These are phyloP conservation scores for Haliaeetus leucogaster DNA, from an alignment of 2,113 vertebrate species.

Conservation along the genomic window DNA sequence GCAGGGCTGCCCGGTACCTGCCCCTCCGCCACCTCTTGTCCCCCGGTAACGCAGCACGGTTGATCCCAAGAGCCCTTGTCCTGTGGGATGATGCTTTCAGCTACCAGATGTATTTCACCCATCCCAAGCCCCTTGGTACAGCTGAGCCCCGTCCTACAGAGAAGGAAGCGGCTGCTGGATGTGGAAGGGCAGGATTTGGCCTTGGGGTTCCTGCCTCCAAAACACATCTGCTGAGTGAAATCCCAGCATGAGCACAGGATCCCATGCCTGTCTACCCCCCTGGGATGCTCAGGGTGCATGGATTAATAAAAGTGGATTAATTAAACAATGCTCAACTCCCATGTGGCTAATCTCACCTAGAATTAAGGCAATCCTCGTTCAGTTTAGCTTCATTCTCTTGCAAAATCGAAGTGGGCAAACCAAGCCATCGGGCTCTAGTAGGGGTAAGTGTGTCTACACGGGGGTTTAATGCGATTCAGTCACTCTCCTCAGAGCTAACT, in stretches of 20 bases:
- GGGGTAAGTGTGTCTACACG: rapidly evolving
- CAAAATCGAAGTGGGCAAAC: neutral
- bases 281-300: neutral
- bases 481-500: neutral
- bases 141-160: neutral
- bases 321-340: slow-evolving; percentile 2
- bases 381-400: neutral
- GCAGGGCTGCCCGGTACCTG: neutral
- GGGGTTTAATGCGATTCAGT: neutral
- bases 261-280: neutral
- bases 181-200: neutral
- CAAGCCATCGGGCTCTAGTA: neutral
- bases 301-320: slow-evolving; percentile 5
- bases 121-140: neutral
- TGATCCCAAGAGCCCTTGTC: neutral
- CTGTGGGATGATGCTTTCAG: neutral
- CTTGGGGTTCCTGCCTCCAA: neutral
- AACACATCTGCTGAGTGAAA: neutral
- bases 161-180: neutral
- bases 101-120: neutral
- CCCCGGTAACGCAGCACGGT: rapidly evolving
- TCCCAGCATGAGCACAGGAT: neutral
- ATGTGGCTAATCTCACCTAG: neutral
- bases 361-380: neutral
- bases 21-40: neutral